A percentile compares a stretch with the other conserved stretches of the same genome.
These are phyloP conservation scores for Lota lota DNA, from an alignment of 2,113 vertebrate genomes.

Conservation along the genomic window DNA sequence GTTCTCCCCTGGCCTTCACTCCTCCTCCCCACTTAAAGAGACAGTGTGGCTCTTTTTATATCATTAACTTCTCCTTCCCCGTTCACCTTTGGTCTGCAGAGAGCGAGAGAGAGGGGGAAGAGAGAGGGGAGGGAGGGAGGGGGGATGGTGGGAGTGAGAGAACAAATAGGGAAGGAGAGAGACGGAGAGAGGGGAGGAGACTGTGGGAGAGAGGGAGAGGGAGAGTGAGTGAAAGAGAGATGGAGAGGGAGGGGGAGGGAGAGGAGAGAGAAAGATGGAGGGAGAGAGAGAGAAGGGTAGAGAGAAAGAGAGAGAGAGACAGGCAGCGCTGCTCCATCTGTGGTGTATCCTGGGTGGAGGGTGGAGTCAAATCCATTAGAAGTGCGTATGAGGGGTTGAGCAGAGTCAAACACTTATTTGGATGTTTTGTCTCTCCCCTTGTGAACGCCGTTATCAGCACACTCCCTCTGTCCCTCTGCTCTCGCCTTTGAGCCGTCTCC, in stretches of 20 bases:
- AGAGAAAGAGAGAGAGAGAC: constrained; percentile 17
- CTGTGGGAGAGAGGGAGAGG: no score
- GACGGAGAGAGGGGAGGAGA: neutral
- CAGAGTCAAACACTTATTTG: constrained; percentile 68
- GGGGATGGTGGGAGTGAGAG: neutral
- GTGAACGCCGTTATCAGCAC: constrained; percentile 42
- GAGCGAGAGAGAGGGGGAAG: constrained; percentile 1
- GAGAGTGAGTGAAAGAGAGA: constrained; percentile 2
- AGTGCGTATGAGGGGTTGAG: constrained; percentile 54
- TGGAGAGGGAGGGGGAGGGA: constrained; percentile 5
- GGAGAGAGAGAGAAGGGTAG: constrained; percentile 6
- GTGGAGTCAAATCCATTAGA: constrained; percentile 57
- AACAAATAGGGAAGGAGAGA: constrained; percentile 12
- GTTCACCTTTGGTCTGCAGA: constrained; percentile 23
- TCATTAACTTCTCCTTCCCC: constrained; percentile 43
- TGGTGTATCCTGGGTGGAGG: constrained; percentile 45
- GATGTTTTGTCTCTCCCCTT: constrained; percentile 61
- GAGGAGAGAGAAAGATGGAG: neutral
- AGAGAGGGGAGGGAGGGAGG: no score
- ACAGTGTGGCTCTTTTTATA: constrained; percentile 50
- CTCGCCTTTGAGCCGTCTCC: neutral
- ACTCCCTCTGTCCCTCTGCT: constrained; percentile 9
- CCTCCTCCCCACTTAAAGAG: constrained; percentile 66
- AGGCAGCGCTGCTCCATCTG: constrained; percentile 30
- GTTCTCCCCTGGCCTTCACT: constrained; percentile 54